A percentile compares a stretch with the other conserved stretches of the same genome.
Conservation (phyloP, 2,113 vertebrate species). For the Beaufortia kweichowensis region DNA sequence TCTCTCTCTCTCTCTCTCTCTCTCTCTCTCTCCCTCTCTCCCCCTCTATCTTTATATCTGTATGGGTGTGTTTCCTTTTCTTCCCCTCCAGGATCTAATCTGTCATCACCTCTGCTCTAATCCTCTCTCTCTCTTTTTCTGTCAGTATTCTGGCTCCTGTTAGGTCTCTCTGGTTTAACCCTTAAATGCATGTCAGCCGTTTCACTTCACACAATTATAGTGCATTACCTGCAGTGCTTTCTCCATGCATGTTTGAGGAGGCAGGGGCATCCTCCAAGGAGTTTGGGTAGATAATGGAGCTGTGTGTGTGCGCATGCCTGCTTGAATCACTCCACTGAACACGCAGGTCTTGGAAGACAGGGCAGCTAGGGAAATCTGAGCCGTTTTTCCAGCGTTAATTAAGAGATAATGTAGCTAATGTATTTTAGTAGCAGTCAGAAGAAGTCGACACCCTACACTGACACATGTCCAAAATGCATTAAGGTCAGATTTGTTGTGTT, state of each 20-base stretch:
- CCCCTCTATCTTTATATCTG: neutral
- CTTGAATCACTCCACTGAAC: neutral
- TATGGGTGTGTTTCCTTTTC: neutral
- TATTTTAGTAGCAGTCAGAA: constrained; percentile 5
- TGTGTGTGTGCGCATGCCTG: constrained; percentile 17
- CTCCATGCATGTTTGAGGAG: constrained; percentile 41
- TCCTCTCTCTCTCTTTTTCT: neutral
- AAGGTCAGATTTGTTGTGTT: neutral
- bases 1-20: neutral
- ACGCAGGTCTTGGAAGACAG: neutral
- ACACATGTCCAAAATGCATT: constrained; percentile 11
- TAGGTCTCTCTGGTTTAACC: constrained; percentile 17
- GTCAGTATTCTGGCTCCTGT: constrained; percentile 16
- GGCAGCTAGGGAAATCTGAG: constrained; percentile 3
- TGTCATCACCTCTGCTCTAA: too few species aligned
- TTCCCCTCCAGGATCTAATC: neutral
- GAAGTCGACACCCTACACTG: neutral
- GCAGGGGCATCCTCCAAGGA: constrained; percentile 16
- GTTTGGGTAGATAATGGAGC: constrained; percentile 27
- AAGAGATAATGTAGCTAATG: constrained; percentile 1
- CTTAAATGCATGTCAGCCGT: constrained; percentile 40
- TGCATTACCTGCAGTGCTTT: constrained; percentile 51
- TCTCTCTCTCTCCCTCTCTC: neutral
- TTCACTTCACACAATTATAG: constrained; percentile 53
- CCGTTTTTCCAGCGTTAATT: neutral